A percentile compares a stretch with the other conserved stretches of the same genome.
Evolutionary conservation across 2,797 vertebrate species (phyloP).

Genomic region (Sarcophilus harrisii): DNA sequence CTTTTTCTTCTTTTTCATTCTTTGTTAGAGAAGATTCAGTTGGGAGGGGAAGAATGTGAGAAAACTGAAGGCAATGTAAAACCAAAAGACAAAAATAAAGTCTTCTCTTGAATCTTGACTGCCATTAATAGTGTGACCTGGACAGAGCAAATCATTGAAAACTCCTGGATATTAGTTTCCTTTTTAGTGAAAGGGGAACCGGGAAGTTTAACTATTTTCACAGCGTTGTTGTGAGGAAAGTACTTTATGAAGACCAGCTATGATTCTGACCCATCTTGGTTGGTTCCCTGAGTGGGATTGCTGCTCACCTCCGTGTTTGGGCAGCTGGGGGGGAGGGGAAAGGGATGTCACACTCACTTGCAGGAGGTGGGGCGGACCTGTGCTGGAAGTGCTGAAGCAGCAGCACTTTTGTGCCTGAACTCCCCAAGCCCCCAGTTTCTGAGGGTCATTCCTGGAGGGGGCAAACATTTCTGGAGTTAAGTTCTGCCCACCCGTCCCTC

Average conservation of each 20-base stretch:
- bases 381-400: not conserved
- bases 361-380: not conserved
- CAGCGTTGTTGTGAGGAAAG: not conserved
- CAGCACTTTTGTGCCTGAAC: not conserved
- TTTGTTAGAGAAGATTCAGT: not conserved
- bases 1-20: not conserved
- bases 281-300: no score
- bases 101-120: constrained; percentile 41
- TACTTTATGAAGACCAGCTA: not conserved
- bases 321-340: not conserved
- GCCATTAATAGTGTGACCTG: not conserved
- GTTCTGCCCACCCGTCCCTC: not conserved
- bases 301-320: no score
- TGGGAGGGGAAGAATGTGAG: not conserved
- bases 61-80: constrained; percentile 37
- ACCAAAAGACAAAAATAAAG: constrained; percentile 41
- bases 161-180: constrained; percentile 15
- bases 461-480: no score
- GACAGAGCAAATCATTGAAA: not conserved
- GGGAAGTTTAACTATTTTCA: not conserved
- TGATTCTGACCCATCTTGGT: not conserved
- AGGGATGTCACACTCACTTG: not conserved
- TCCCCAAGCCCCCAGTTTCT: not conserved
- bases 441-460: not conserved
- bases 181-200: constrained; percentile 25